phyloP scores from a whole-genome alignment of 2,888 invertebrate species.

The Eilema sororculum region DNA sequence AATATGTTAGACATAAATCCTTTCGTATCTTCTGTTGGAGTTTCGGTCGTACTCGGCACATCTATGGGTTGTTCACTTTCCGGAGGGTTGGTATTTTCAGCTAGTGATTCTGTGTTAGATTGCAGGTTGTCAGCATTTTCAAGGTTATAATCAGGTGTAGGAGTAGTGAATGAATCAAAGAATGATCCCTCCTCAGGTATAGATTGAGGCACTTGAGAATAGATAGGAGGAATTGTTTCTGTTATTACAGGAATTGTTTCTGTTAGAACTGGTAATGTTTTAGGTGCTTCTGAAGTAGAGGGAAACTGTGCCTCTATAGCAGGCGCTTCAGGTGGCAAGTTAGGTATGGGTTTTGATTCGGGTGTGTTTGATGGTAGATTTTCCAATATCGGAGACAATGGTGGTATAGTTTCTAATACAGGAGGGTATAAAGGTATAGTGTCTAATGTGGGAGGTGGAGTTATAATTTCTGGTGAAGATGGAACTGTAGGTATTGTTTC shows the following conservation, averaged over 20 bases:
- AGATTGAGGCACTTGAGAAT: constrained; percentile 28
- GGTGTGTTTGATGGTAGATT: constrained; percentile 24
- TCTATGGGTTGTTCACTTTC: constrained; percentile 48
- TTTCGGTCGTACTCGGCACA: constrained; percentile 34
- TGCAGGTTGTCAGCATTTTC: constrained; percentile 25
- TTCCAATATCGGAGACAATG: constrained; percentile 5
- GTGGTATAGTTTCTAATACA: constrained; percentile 17
- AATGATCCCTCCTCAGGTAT: constrained; percentile 21
- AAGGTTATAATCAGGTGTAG: constrained; percentile 23
- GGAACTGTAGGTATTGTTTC: constrained; percentile 28
- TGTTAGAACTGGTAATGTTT: constrained; percentile 13
- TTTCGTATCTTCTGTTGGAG: constrained; percentile 43
- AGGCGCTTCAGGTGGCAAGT: constrained; percentile 16
- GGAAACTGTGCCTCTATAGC: not conserved
- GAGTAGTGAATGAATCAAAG: constrained; percentile 21
- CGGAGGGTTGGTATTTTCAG: constrained; percentile 40
- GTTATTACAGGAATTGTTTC: constrained; percentile 34
- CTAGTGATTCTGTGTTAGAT: constrained; percentile 30
- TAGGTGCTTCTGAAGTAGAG: constrained; percentile 15
- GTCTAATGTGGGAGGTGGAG: constrained; percentile 18
- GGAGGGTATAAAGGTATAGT: constrained; percentile 1
- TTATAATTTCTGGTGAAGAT: constrained; percentile 31
- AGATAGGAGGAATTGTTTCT: constrained; percentile 49
- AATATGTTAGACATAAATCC: constrained; percentile 72
- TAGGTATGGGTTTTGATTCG: constrained; percentile 21